A percentile compares a stretch with the other conserved stretches of the same genome.
These are phyloP conservation scores for Scaptomyza graminum DNA, from an alignment of 1,140 invertebrate genomes.

Conservation along the genomic window DNA sequence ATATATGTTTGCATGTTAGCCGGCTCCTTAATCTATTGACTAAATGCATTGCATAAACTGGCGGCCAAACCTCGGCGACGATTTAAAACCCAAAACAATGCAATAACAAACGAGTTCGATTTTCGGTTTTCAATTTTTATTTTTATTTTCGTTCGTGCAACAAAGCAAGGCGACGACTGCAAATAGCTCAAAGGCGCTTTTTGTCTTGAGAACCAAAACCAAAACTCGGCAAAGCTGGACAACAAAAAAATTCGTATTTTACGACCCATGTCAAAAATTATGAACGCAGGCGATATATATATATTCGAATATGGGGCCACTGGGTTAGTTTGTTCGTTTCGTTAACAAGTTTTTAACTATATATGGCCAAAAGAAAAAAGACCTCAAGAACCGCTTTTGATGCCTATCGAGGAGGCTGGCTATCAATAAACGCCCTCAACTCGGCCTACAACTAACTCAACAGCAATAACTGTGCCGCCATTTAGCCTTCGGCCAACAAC, in stretches of 20 bases:
- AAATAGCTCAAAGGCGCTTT: constrained; percentile 50
- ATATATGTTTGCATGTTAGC: background rate
- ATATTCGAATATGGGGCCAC: constrained; percentile 23
- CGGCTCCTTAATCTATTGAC: constrained; percentile 47
- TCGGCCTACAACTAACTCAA: constrained; percentile 22
- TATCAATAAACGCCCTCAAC: constrained; percentile 34
- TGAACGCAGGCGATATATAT: constrained; percentile 35
- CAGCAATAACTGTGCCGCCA: constrained; percentile 29
- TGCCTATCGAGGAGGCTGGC: constrained; percentile 31
- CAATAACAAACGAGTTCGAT: constrained; percentile 50
- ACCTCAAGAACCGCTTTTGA: constrained; percentile 25
- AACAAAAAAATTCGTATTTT: constrained; percentile 17
- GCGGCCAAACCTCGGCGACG: constrained; percentile 46
- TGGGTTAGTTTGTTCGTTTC: background rate
- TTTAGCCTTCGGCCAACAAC: constrained; percentile 7
- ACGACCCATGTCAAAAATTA: constrained; percentile 47
- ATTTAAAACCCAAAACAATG: constrained; percentile 44
- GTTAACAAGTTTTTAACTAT: no score
- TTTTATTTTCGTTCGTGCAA: constrained; percentile 15
- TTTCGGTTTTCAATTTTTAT: constrained; percentile 28
- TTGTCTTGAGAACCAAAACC: constrained; percentile 23
- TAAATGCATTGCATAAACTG: constrained; percentile 58
- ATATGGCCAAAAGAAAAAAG: constrained; percentile 17
- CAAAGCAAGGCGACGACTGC: constrained; percentile 26
- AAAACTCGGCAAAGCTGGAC: no score